phyloP scores from a whole-genome alignment of 2,113 vertebrate genomes.

The Notothenia rossii region DNA sequence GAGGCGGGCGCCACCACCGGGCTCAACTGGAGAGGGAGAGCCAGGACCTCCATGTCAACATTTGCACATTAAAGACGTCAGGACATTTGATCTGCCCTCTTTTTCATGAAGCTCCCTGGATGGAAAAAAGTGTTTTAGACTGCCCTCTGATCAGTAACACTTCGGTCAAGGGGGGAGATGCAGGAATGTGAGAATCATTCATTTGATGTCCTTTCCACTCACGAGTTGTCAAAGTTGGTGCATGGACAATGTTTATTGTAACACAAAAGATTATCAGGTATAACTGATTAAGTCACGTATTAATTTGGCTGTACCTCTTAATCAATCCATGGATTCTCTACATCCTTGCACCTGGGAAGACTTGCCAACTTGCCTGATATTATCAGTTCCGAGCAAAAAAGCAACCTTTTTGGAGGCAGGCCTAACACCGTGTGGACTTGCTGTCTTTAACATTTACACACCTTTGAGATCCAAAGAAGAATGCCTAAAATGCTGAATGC shows the following conservation, averaged over 20 bases:
- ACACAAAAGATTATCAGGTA: constrained; percentile 52
- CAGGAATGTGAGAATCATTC: constrained; percentile 34
- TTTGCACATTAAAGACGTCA: constrained; percentile 85
- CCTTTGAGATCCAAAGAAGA: constrained; percentile 78
- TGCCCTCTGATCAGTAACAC: constrained; percentile 29
- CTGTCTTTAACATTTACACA: constrained; percentile 53
- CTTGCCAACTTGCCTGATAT: constrained; percentile 54
- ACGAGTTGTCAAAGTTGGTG: constrained; percentile 52
- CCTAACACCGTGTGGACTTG: constrained; percentile 33
- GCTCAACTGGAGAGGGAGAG: constrained; percentile 87
- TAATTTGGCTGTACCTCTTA: constrained; percentile 42
- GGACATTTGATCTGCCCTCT: constrained; percentile 42
- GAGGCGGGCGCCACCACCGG: constrained; percentile 83
- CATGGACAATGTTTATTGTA: constrained; percentile 49
- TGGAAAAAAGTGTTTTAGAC: constrained; percentile 15
- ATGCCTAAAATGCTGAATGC: constrained; percentile 67
- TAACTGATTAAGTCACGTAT: constrained; percentile 39
- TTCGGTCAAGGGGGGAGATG: constrained; percentile 5
- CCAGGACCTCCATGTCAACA: constrained; percentile 90
- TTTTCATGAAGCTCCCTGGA: constrained; percentile 7
- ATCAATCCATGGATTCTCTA: constrained; percentile 43
- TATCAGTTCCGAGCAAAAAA: constrained; percentile 34
- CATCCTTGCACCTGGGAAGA: constrained; percentile 42
- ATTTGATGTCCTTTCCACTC: constrained; percentile 35
- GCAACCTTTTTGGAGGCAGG: constrained; percentile 10